Base-by-base conservation (phyloP, 2,113 vertebrate genomes). In the Orientallactaga bullata region DNA sequence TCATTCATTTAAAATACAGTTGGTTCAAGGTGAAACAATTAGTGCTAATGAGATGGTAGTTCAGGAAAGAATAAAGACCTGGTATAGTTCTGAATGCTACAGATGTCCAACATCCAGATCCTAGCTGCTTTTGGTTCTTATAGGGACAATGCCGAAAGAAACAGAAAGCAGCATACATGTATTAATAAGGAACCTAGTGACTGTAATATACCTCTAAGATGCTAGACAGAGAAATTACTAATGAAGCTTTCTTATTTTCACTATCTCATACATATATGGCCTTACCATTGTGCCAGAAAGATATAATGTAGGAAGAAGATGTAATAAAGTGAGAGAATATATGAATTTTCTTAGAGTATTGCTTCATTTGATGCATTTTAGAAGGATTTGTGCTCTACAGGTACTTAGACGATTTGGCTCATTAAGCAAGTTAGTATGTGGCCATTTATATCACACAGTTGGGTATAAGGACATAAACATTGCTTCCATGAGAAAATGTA, bases 1-100 rank as follows among this genome's bases (percentile, higher is more conserved):
- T 91, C 58, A 66, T 79, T 78, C 77, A 85, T 92, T 96, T 94
- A 79, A 94, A 96, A 91, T 90, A 69, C 89, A 93, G 77, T 20
- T 66, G 84, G 91, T 87, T 84, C 30, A 89, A 91, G 87, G 65
- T 68, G 55, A 95, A 95, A 95, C 23, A 89, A 61, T 0, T 68
- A 82, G 78, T 94, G 66, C 73, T 95, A 88, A 94, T 85, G 89
- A 95, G 83, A 76, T 47, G 63, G 24, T 65, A 68, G 63, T 71
- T 81, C 69, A 88, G 69, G 63, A 72, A 95, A 90, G 79, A 94
- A 93, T 91, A 85, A 79, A 94, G 76, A 81, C 58, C 42, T 65
- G 7, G 28, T 63, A n/a, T n/a, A 60, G 58, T 96, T 80, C 18
- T 83, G 26, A 69, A 68, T 69, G 69, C 85, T 71, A 12, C 6